These are phyloP conservation scores for Mustelus asterias DNA, from an alignment of 2,113 vertebrate species.

Conservation along the genomic window DNA sequence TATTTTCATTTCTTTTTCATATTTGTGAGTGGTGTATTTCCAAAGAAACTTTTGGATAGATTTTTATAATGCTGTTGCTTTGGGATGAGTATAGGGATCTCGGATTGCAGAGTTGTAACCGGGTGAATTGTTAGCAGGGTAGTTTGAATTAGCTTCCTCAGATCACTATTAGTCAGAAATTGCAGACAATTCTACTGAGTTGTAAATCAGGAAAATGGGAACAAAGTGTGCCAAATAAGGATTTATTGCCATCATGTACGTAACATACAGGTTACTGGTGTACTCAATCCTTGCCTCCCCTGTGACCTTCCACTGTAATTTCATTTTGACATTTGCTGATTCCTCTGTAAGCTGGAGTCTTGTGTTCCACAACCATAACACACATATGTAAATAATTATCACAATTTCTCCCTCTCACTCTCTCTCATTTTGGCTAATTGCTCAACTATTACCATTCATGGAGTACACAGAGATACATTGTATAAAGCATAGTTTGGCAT, in stretches of 20 bases:
- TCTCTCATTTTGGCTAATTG: conserved; percentile 51
- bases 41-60: neutral
- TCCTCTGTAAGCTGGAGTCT: conserved; percentile 52
- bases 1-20: neutral
- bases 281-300: conserved; percentile 18
- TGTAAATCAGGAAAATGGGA: neutral
- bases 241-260: neutral
- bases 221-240: conserved; percentile 21
- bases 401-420: conserved; percentile 47
- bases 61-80: neutral
- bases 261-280: neutral
- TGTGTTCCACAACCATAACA: conserved; percentile 46
- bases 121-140: neutral
- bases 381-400: conserved; percentile 62
- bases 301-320: conserved; percentile 22
- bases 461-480: conserved; percentile 44
- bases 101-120: neutral
- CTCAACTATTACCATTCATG: conserved; percentile 44
- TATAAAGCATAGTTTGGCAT: conserved; percentile 63
- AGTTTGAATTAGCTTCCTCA: conserved; percentile 9
- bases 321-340: conserved; percentile 43
- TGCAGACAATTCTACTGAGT: neutral
- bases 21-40: neutral
- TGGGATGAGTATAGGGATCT: neutral
- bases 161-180: conserved; percentile 21